Evolutionary conservation across 2,113 vertebrate species (phyloP).

Genomic region (Xenopus borealis): DNA sequence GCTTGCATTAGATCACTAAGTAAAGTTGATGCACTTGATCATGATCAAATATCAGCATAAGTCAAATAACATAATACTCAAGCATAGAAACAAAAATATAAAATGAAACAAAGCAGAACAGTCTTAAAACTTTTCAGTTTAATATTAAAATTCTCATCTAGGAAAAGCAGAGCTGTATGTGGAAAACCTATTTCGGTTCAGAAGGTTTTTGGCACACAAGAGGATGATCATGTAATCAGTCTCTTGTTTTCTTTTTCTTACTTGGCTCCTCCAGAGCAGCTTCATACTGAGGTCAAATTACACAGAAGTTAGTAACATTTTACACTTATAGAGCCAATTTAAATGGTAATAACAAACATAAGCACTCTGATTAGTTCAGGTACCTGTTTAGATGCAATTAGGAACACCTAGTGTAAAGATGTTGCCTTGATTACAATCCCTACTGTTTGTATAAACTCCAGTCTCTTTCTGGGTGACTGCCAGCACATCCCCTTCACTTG

Average conservation of each 20-base stretch:
- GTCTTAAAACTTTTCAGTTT: too few relatives aligned
- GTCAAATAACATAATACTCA: too few relatives aligned
- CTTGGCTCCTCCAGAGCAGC: constrained; percentile 10
- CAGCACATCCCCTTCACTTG: constrained; percentile 16
- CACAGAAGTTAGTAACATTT: constrained; percentile 23
- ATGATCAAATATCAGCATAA: too few relatives aligned
- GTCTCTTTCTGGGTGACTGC: constrained; percentile 33
- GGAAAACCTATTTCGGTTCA: constrained; percentile 1
- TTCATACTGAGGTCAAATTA: constrained; percentile 37
- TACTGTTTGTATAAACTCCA: constrained; percentile 41
- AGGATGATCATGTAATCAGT: constrained; percentile 24
- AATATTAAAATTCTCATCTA: neutral
- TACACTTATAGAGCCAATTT: constrained; percentile 32
- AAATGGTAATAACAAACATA: constrained; percentile 36
- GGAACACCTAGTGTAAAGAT: constrained; percentile 37
- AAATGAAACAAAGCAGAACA: too few relatives aligned
- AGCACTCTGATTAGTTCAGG: constrained; percentile 46
- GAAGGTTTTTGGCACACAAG: constrained; percentile 11
- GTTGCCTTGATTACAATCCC: constrained; percentile 42
- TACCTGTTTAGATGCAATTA: constrained; percentile 44
- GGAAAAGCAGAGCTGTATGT: neutral
- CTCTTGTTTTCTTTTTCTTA: constrained; percentile 6
- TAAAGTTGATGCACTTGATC: too few relatives aligned
- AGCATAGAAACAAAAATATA: too few relatives aligned
- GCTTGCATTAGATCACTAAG: too few relatives aligned